A percentile compares a stretch with the other conserved stretches of the same genome.
Conservation (phyloP, 2,113 vertebrate species). For the Xerus inauris region DNA sequence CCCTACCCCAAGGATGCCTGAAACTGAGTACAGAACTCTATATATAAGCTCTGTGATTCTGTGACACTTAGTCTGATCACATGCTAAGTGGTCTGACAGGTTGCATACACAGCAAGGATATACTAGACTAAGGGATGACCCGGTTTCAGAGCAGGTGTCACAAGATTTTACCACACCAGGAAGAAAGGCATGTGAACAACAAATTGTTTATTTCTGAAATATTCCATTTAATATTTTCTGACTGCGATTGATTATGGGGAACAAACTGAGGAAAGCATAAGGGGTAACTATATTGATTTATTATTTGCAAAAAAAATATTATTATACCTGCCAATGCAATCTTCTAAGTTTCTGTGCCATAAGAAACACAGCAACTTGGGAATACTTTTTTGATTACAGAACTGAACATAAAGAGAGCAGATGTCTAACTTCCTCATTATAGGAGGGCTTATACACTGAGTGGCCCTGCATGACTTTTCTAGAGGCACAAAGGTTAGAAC, state of each 20-base stretch:
- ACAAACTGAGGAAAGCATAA: not conserved
- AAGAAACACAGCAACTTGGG: not conserved
- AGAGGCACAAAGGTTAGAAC: not conserved
- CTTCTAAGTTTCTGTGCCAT: not conserved
- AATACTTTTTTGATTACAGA: not conserved
- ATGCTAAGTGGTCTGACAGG: not conserved
- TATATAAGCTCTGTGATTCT: too few relatives aligned
- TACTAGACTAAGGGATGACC: not conserved
- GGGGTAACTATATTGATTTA: not conserved
- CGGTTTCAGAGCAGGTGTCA: not conserved
- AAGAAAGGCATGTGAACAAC: not conserved
- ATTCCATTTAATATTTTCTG: not conserved
- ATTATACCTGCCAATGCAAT: not conserved
- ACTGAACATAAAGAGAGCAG: not conserved
- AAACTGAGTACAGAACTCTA: not conserved
- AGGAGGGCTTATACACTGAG: not conserved
- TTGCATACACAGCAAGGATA: not conserved
- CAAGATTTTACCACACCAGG: not conserved
- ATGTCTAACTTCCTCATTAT: not conserved
- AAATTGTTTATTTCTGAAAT: not conserved
- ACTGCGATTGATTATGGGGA: not conserved
- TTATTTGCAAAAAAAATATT: slow-evolving; percentile 25
- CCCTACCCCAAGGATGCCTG: not conserved
- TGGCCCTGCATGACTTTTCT: not conserved
- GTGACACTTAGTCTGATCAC: not conserved